phyloP scores from a whole-genome alignment of 2,797 vertebrate species.

The Gallirallus australis region DNA sequence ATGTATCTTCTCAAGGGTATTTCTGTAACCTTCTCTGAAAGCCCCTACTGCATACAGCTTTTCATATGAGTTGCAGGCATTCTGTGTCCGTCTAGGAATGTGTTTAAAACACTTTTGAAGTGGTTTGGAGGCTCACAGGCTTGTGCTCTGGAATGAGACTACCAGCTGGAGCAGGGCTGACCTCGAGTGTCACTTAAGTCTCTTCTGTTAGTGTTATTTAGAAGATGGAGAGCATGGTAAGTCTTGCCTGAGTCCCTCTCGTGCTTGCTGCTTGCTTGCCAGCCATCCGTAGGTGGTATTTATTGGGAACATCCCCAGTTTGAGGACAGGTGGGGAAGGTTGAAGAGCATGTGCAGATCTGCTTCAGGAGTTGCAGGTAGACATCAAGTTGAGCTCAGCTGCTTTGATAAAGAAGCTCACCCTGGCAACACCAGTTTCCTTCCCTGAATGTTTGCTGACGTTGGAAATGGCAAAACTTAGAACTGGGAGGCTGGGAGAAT shows the following conservation, averaged over 20 bases:
- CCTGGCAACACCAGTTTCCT: not conserved
- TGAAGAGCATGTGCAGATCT: not conserved
- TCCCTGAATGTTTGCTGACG: not conserved
- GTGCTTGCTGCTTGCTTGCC: not conserved
- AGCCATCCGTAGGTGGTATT: rapidly evolving
- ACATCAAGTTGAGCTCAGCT: not conserved
- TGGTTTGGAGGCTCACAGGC: not conserved
- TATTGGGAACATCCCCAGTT: not conserved
- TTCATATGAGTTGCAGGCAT: not conserved
- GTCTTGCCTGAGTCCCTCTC: not conserved
- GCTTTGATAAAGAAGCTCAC: rapidly evolving
- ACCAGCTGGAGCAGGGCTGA: not conserved
- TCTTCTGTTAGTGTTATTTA: not conserved
- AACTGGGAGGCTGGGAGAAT: not conserved
- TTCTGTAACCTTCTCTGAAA: conserved; percentile 32
- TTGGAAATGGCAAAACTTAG: not conserved
- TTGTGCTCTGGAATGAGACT: not conserved
- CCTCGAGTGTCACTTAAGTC: not conserved
- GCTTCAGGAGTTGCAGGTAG: not conserved
- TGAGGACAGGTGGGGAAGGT: not conserved
- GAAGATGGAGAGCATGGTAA: rapidly evolving
- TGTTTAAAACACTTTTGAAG: not conserved
- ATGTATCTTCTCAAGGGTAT: conserved; percentile 9
- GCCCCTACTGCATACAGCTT: not conserved
- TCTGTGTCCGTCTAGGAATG: not conserved